These are phyloP conservation scores for Callosobruchus maculatus DNA, from an alignment of 2,888 invertebrate genomes.

Conservation along the genomic window DNA sequence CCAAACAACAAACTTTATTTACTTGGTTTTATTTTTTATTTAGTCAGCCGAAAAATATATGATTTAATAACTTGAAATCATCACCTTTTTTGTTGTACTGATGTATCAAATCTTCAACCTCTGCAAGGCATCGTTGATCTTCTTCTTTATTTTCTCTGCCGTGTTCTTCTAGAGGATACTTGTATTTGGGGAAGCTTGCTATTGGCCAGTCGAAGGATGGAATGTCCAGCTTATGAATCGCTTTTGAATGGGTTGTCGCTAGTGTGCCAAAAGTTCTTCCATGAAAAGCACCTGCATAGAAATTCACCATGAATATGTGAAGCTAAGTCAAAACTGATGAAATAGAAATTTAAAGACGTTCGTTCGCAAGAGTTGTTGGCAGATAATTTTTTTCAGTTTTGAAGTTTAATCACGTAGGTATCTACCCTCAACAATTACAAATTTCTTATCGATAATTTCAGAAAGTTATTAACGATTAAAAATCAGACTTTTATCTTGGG, in stretches of 20 bases:
- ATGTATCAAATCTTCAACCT: slow-evolving; percentile 71
- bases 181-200: slow-evolving; percentile 84
- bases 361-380: too few relatives aligned
- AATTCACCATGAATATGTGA: not conserved
- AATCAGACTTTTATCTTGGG: too few relatives aligned
- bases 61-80: not conserved
- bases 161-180: slow-evolving; percentile 86
- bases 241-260: slow-evolving; percentile 90
- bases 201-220: slow-evolving; percentile 96
- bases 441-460: too few relatives aligned
- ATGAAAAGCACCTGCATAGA: slow-evolving; percentile 70
- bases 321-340: too few relatives aligned
- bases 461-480: too few relatives aligned
- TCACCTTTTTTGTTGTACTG: slow-evolving; percentile 63
- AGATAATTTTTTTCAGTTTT: too few relatives aligned
- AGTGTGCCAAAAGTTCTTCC: slow-evolving; percentile 88
- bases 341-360: too few relatives aligned
- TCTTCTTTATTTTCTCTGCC: slow-evolving; percentile 74
- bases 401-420: too few relatives aligned
- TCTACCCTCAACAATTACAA: too few relatives aligned
- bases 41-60: too few relatives aligned
- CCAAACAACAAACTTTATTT: too few relatives aligned
- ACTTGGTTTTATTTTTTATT: too few relatives aligned
- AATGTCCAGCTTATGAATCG: slow-evolving; percentile 92
- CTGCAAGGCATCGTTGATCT: slow-evolving; percentile 68